Evolutionary conservation across 2,888 invertebrate genomes (phyloP).

Genomic region (Drosophila subquinaria): DNA sequence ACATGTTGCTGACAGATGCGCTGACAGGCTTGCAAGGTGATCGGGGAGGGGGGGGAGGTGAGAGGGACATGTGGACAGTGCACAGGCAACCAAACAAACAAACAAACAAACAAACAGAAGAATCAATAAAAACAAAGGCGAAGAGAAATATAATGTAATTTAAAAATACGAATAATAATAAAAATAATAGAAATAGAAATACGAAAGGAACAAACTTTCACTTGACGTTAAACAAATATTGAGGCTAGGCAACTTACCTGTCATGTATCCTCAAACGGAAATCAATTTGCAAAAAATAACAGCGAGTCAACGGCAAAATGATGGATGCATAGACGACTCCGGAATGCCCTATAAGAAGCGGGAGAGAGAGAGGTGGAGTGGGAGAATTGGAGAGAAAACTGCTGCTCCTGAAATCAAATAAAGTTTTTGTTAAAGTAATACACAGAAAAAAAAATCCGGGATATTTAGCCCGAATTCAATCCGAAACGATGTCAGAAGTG

Average conservation of each 20-base stretch:
- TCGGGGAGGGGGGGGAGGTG: neutral
- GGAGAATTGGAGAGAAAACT: neutral
- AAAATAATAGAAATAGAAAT: neutral
- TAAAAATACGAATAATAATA: neutral
- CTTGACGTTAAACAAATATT: conserved; percentile 73
- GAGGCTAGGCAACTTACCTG: conserved; percentile 51
- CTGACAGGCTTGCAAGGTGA: conserved; percentile 46
- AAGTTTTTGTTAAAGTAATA: neutral
- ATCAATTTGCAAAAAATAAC: conserved; percentile 63
- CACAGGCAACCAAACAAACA: conserved; percentile 36
- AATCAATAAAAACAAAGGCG: conserved; percentile 13
- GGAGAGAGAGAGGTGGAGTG: neutral
- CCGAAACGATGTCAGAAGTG: too few species aligned
- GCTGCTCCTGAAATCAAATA: neutral
- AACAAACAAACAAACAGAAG: conserved; percentile 34
- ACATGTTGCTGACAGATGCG: conserved; percentile 75
- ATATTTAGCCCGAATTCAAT: too few species aligned
- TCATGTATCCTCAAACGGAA: conserved; percentile 69
- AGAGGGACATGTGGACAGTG: neutral
- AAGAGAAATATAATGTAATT: conserved; percentile 1
- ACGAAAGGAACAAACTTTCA: conserved; percentile 57
- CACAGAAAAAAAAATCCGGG: too few species aligned
- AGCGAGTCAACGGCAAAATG: conserved; percentile 13
- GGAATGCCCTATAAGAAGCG: neutral
- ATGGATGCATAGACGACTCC: conserved; percentile 1